These are phyloP conservation scores for Tinea pellionella DNA, from an alignment of 2,888 invertebrate genomes.

Conservation along the genomic window DNA sequence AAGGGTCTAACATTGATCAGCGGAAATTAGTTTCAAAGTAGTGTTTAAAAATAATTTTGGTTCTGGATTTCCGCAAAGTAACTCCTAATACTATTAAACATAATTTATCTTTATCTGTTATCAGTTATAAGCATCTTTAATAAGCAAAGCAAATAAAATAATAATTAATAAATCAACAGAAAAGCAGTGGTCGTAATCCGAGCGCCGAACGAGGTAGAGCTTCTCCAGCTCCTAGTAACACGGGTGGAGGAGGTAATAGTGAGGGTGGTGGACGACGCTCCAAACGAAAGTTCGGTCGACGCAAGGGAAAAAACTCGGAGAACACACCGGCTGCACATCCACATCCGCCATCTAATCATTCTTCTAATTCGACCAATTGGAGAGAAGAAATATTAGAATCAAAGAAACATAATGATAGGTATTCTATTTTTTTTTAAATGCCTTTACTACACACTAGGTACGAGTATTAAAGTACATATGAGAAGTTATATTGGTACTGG, in stretches of 20 bases:
- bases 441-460: too few relatives aligned
- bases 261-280: constrained; percentile 22
- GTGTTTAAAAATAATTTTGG: too few relatives aligned
- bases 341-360: constrained; percentile 23
- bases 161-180: constrained; percentile 22
- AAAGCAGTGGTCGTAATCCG: constrained; percentile 37
- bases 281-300: constrained; percentile 20
- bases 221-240: constrained; percentile 30
- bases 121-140: too few relatives aligned
- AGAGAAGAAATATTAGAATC: constrained; percentile 60
- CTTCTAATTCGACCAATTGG: constrained; percentile 45
- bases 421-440: constrained; percentile 18
- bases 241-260: constrained; percentile 15
- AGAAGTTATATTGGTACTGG: too few relatives aligned
- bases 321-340: constrained; percentile 22
- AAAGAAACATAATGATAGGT: constrained; percentile 43
- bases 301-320: not conserved
- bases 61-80: too few relatives aligned
- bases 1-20: too few relatives aligned
- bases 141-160: too few relatives aligned
- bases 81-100: too few relatives aligned
- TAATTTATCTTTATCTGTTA: too few relatives aligned
- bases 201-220: constrained; percentile 45
- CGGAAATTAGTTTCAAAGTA: too few relatives aligned
- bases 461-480: too few relatives aligned